Percentiles rank a stretch among this genome's conserved stretches.
Evolutionary conservation across 2,888 invertebrate genomes (phyloP).

Genomic region (Timandra comae): DNA sequence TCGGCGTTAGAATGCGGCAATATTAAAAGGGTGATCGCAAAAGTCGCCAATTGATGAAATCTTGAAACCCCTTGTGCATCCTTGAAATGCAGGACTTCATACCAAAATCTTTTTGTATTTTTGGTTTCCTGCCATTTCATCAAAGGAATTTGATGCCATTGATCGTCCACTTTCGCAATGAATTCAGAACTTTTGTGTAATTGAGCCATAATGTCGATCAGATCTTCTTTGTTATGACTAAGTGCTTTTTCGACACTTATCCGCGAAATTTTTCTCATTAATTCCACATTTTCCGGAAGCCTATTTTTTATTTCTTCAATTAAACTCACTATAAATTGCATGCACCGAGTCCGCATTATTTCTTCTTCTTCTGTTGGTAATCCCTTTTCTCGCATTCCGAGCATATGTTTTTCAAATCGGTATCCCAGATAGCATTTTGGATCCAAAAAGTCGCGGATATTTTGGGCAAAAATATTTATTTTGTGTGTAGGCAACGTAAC

Average conservation of each 20-base stretch:
- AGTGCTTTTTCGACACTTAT: constrained; percentile 9
- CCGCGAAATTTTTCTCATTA: constrained; percentile 6
- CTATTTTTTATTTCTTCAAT: constrained; percentile 8
- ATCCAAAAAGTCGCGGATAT: constrained; percentile 9
- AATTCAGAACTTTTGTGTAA: constrained; percentile 1
- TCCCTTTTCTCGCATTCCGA: constrained; percentile 8
- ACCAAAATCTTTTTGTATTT: constrained; percentile 7
- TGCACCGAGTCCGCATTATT: constrained; percentile 7
- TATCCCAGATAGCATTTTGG: constrained; percentile 7
- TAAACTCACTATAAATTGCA: constrained; percentile 7
- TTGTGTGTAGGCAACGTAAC: constrained; percentile 11
- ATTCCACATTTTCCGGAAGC: constrained; percentile 6
- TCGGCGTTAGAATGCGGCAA: constrained; percentile 14
- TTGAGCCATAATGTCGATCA: constrained; percentile 6
- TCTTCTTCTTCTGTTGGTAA: constrained; percentile 8
- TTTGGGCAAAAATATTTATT: constrained; percentile 12
- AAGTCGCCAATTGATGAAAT: constrained; percentile 11
- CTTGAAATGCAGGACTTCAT: constrained; percentile 10
- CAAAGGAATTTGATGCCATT: constrained; percentile 8
- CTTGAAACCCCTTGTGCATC: constrained; percentile 6
- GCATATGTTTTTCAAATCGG: constrained; percentile 9
- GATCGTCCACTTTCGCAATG: constrained; percentile 7
- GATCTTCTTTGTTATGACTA: constrained; percentile 6
- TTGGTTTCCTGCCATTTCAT: constrained; percentile 7
- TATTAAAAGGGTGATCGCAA: constrained; percentile 9